phyloP scores from a whole-genome alignment of 2,113 vertebrate species.

The Myocastor coypus region DNA sequence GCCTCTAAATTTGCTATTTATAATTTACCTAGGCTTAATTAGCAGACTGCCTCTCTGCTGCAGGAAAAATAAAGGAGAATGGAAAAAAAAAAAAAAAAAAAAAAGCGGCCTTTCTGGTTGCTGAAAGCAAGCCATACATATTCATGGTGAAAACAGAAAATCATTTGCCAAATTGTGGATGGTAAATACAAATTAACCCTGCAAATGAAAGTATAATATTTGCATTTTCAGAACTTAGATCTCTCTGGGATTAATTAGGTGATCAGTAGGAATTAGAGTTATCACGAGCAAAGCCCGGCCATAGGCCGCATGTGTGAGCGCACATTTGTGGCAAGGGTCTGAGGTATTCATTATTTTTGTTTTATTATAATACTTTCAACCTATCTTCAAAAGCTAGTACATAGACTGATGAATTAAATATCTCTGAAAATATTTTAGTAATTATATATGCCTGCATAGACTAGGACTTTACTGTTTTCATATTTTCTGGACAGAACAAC shows the following conservation, averaged over 20 bases:
- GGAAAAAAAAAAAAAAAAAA: constrained; percentile 29
- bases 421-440: constrained; percentile 44
- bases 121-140: constrained; percentile 74
- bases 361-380: constrained; percentile 54
- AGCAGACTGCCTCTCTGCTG: constrained; percentile 58
- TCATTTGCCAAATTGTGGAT: constrained; percentile 73
- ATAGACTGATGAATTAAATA: constrained; percentile 46
- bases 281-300: constrained; percentile 63
- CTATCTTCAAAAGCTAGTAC: not conserved
- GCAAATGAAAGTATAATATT: constrained; percentile 76
- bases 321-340: not conserved
- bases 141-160: constrained; percentile 72
- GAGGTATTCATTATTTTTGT: constrained; percentile 49
- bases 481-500: not conserved
- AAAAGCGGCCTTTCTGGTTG: constrained; percentile 59
- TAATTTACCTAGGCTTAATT: constrained; percentile 67
- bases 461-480: not conserved
- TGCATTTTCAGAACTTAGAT: constrained; percentile 72
- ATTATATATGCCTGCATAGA: not conserved
- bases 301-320: not conserved
- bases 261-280: constrained; percentile 74
- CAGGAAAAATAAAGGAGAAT: constrained; percentile 44
- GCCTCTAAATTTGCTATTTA: constrained; percentile 67
- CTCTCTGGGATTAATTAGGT: constrained; percentile 77
- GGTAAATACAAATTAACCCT: constrained; percentile 82